phyloP scores from a whole-genome alignment of 2,888 invertebrate species.

The Cheilosia pagana region DNA sequence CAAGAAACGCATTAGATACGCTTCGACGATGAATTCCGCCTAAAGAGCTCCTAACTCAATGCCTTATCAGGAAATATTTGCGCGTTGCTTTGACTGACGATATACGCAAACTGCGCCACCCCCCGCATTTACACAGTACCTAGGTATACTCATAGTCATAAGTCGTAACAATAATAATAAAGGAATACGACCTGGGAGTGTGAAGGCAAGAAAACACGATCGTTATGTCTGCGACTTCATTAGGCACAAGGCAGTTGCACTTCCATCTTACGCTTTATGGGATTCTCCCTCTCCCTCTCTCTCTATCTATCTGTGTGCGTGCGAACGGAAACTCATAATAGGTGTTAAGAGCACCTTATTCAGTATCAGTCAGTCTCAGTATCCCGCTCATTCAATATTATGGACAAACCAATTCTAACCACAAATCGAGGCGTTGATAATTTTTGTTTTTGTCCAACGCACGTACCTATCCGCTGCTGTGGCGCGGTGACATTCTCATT shows the following conservation, averaged over 20 bases:
- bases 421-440: slow-evolving; percentile 53
- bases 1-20: slow-evolving; percentile 56
- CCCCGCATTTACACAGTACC: slow-evolving; percentile 6
- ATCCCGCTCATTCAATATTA: not conserved
- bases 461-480: slow-evolving; percentile 35
- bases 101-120: not conserved
- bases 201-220: slow-evolving; percentile 46
- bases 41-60: slow-evolving; percentile 36
- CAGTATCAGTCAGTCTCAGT: not conserved
- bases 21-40: slow-evolving; percentile 24
- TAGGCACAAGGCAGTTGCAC: slow-evolving; percentile 65
- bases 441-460: slow-evolving; percentile 68
- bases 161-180: slow-evolving; percentile 35
- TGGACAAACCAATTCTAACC: slow-evolving; percentile 39
- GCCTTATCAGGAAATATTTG: slow-evolving; percentile 53
- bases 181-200: slow-evolving; percentile 31
- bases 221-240: slow-evolving; percentile 72
- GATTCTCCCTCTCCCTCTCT: slow-evolving; percentile 23
- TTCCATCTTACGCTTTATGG: slow-evolving; percentile 75
- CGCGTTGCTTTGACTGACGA: slow-evolving; percentile 22
- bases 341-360: slow-evolving; percentile 63
- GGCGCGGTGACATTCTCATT: slow-evolving; percentile 60
- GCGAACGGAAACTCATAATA: slow-evolving; percentile 67
- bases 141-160: too few species aligned
- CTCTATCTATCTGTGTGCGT: slow-evolving; percentile 26